phyloP scores from a whole-genome alignment of 2,797 vertebrate species.

The Catamblyrhynchus diadema region DNA sequence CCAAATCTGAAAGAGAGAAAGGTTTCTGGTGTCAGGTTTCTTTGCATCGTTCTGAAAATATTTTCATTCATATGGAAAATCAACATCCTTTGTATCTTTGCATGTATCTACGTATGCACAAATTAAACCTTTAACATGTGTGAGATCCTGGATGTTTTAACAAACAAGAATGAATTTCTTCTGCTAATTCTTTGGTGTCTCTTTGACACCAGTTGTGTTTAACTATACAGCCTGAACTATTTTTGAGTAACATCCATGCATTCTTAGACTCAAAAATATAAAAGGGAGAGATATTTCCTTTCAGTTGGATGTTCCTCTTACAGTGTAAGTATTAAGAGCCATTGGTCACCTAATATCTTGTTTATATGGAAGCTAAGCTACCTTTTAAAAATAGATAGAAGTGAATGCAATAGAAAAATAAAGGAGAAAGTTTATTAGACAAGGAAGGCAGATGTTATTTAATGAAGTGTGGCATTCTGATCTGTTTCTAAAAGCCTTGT shows the following conservation, averaged over 20 bases:
- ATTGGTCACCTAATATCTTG: neutral
- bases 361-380: neutral
- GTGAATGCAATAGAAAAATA: neutral
- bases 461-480: conserved; percentile 33
- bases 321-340: neutral
- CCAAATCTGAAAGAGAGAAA: neutral
- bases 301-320: neutral
- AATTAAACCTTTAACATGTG: neutral
- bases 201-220: neutral
- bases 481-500: conserved; percentile 25
- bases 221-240: neutral
- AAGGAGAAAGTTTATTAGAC: conserved; percentile 6
- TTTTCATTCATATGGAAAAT: neutral
- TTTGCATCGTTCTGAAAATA: neutral
- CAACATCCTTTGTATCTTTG: neutral
- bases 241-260: neutral
- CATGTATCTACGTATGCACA: neutral
- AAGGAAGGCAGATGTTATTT: conserved; percentile 16
- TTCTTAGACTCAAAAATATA: neutral
- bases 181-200: neutral
- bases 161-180: neutral
- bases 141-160: neutral
- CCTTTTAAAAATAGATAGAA: neutral
- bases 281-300: neutral
- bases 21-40: neutral